Evolutionary conservation across 2,888 invertebrate species (phyloP), one percentile per base, ranked within the genome.

Genomic region (Rhamnusium bicolor): DNA sequence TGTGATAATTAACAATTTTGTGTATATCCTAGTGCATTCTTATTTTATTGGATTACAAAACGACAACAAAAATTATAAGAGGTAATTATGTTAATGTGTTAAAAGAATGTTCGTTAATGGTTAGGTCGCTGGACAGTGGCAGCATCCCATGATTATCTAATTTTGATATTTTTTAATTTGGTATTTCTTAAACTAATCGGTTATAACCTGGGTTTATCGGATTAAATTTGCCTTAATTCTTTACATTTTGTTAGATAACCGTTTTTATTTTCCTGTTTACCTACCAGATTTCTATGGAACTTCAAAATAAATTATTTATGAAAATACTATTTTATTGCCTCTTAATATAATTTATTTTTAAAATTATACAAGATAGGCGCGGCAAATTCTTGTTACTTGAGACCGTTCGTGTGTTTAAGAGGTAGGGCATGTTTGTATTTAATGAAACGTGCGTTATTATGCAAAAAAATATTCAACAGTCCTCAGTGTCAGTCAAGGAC

Each of bases 361-460:
- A 54, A 54, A 54, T 21, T 27, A 54, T 27, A n/a, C 21, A 21
- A 54, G 12, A 54, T 24, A 80, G 80, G 80, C 75, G 80, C 80
- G 80, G 80, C 79, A 76, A 80, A 79, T 80, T 79, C 80, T 79
- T 79, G 73, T 74, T 73, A 72, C 70, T 77, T 27, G 19, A 58
- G 27, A 18, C 24, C 19, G 66, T 54, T 40, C n/a, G n/a, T 24
- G 53, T 21, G 24, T 66, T 32, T 21, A 29, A 68, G 56, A 58
- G 56, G 58, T 68, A 47, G 58, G 58, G 56, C 58, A 21, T 58
- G 68, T 54, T 27, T 54, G 54, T 29, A n/a, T 68, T 1, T 68
- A 56, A 69, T 29, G 56, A 21, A 60, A 16, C 12, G 53, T 14
- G 27, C 27, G 46, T 49, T 58, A 62, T 60, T 58, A 58, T 62